phyloP scores from a whole-genome alignment of 2,113 vertebrate genomes.

The Puma concolor region DNA sequence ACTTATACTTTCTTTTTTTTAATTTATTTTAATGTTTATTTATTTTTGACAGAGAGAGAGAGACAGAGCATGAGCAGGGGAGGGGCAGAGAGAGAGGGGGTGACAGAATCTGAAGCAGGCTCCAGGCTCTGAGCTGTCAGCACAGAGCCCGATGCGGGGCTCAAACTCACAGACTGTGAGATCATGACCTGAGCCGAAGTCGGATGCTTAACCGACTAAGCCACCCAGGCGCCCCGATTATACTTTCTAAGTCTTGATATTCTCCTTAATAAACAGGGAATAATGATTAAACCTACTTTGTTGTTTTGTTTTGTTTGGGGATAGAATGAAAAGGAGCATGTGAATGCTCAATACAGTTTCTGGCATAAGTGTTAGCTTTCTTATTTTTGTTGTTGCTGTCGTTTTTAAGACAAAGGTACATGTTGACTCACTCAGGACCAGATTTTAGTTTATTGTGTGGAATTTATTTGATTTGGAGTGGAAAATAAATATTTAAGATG shows the following conservation, averaged over 20 bases:
- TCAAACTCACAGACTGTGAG: too few species aligned
- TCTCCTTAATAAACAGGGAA: neutral
- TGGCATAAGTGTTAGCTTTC: neutral
- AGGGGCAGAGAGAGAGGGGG: too few species aligned
- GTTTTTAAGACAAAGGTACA: neutral
- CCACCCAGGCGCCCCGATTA: neutral
- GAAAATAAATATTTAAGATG: constrained; percentile 40
- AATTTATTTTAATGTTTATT: too few species aligned
- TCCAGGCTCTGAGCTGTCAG: too few species aligned
- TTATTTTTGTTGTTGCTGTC: constrained; percentile 8
- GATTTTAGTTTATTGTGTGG: neutral
- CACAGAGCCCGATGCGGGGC: too few species aligned
- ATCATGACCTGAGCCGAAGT: too few species aligned
- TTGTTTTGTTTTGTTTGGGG: neutral
- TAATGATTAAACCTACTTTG: neutral
- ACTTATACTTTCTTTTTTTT: neutral
- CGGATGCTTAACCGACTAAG: too few species aligned
- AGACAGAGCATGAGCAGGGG: too few species aligned
- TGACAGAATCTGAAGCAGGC: too few species aligned
- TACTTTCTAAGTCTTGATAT: neutral
- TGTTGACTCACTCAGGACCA: neutral
- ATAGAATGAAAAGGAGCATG: neutral
- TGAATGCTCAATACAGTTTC: neutral
- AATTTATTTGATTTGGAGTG: constrained; percentile 29
- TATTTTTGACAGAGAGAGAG: too few species aligned